phyloP scores from a whole-genome alignment of 2,797 vertebrate genomes.

The Notolabrus celidotus region DNA sequence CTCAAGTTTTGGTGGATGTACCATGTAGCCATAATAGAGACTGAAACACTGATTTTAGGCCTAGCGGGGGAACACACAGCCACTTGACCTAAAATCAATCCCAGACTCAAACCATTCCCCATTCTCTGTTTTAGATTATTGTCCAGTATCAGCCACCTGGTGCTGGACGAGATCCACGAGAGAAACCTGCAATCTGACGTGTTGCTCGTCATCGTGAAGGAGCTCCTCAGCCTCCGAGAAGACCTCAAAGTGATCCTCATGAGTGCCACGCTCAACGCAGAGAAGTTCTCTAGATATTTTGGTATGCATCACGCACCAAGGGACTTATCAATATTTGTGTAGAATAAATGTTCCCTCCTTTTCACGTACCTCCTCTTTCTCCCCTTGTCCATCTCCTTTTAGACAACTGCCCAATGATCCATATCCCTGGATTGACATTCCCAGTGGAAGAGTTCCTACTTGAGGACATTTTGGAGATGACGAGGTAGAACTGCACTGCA shows the following conservation, averaged over 20 bases:
- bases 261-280: constrained; percentile 97
- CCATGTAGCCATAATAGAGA: no score
- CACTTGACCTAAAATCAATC: background rate
- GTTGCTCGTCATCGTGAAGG: constrained; percentile 93
- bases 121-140: constrained; percentile 81
- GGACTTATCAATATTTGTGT: background rate
- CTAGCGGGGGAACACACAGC: background rate
- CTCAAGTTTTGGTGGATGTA: no score
- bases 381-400: constrained; percentile 24
- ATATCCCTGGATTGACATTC: constrained; percentile 97
- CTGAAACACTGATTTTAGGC: background rate
- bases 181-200: constrained; percentile 97
- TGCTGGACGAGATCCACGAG: constrained; percentile 98
- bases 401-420: constrained; percentile 95
- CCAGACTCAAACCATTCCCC: background rate
- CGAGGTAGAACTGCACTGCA: constrained; percentile 80
- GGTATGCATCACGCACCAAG: constrained; percentile 74
- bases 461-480: constrained; percentile 94
- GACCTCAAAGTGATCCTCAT: constrained; percentile 95
- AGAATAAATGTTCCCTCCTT: background rate
- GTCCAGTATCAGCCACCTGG: constrained; percentile 92
- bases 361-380: background rate
- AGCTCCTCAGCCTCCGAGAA: constrained; percentile 86
- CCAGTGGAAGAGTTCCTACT: constrained; percentile 95
- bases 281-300: constrained; percentile 97